Evolutionary conservation across 2,888 invertebrate species (phyloP).

Genomic region (Phytoseiulus persimilis): DNA sequence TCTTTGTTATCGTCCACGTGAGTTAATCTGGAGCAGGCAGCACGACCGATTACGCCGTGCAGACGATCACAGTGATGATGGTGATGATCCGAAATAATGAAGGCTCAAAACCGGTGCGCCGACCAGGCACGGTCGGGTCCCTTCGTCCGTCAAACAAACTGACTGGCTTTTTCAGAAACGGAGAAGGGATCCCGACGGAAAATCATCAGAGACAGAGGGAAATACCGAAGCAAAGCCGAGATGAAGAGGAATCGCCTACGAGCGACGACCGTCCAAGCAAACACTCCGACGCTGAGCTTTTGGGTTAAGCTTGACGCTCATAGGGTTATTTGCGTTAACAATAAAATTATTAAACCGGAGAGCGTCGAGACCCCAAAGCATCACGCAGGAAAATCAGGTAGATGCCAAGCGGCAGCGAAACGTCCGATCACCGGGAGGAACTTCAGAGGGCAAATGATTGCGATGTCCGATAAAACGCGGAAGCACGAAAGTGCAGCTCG

Average conservation of each 20-base stretch:
- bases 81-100: background rate
- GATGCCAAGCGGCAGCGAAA: background rate
- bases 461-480: too few relatives aligned
- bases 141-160: background rate
- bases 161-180: background rate
- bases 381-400: background rate
- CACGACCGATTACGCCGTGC: background rate
- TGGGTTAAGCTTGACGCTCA: background rate
- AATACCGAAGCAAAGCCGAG: background rate
- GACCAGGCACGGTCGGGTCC: background rate
- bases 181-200: background rate
- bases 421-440: background rate
- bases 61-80: background rate
- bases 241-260: background rate
- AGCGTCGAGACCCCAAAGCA: background rate
- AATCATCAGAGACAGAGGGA: background rate
- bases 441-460: too few relatives aligned
- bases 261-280: background rate
- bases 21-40: background rate
- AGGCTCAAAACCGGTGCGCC: background rate
- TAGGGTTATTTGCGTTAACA: background rate
- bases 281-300: background rate
- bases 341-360: background rate
- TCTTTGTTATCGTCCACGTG: background rate
- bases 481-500: too few relatives aligned